Evolutionary conservation across 2,888 invertebrate species (phyloP), one percentile per base, ranked within the genome.

Genomic region (Dromius quadrimaculatus): DNA sequence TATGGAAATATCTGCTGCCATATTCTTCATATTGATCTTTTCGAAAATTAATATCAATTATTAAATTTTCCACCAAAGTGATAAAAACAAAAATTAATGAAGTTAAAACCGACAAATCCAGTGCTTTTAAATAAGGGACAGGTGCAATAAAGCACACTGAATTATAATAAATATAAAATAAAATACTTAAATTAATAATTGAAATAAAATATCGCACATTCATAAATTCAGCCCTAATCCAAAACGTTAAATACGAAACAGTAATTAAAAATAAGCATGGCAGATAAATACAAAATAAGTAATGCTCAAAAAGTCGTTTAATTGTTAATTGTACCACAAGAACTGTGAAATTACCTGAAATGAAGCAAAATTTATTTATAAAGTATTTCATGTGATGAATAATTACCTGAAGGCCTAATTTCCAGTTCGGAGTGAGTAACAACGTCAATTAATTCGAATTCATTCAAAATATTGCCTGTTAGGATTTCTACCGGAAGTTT

Each of bases 261-360:
- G 75, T 23, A 20, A 76, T 72, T 61, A 78, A 43, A 17, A 75
- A 11, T 43, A 73, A 23, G 17, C 75, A 76, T 8, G 78, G 77
- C n/a, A 73, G n/a, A 15, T 75, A 73, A 28, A 73, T 73, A 43
- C 74, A 75, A 20, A 76, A 65, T 8, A 79, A 28, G 59, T 76
- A 74, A 68, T 76, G 75, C 8, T 57, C 43, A 61, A 43, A 72
- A 41, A 74, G 63, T 65, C 79, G 71, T 69, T 74, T 71, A 2
- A 79, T 36, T 22, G 61, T 50, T 41, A 79, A 71, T 57, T 76
- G 72, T 3, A 76, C 32, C 13, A 76, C 71, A 15, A 77, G 73
- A 22, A 75, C 70, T 64, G 75, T 75, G 71, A 77, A 77, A 73
- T 77, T 74, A 73, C 72, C 77, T 76, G 75, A 71, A 74, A 76